phyloP scores from a whole-genome alignment of 2,797 vertebrate species.

The Varecia variegata region DNA sequence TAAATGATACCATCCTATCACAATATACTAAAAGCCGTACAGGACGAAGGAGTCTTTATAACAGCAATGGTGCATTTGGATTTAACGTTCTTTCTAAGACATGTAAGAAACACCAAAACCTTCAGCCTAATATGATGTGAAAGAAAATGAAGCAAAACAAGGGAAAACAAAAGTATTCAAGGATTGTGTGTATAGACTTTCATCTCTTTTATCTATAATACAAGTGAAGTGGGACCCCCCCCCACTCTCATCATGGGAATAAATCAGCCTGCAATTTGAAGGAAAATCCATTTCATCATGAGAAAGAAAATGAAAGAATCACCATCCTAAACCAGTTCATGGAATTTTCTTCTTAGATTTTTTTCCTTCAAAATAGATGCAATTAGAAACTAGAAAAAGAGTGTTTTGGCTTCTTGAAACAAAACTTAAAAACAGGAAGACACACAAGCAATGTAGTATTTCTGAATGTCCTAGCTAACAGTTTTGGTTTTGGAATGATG shows the following conservation, averaged over 20 bases:
- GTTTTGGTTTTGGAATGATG: background rate
- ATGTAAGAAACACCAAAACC: background rate
- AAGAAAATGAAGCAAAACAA: background rate
- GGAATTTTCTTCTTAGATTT: background rate
- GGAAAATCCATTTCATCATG: conserved; percentile 1
- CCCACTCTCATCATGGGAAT: background rate
- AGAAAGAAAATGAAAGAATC: background rate
- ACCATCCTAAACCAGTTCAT: background rate
- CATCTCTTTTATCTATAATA: background rate
- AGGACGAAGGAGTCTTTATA: background rate
- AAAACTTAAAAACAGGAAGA: background rate
- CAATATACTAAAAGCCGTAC: background rate
- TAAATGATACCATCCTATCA: background rate
- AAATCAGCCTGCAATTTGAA: background rate
- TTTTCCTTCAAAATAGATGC: background rate
- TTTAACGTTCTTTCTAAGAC: background rate
- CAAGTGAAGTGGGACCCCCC: background rate
- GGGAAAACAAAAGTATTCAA: background rate
- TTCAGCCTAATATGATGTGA: background rate
- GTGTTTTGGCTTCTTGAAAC: background rate
- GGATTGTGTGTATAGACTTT: background rate
- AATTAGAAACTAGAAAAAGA: background rate
- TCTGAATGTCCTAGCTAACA: background rate
- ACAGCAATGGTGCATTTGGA: background rate
- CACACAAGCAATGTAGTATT: background rate